Evolutionary conservation across 2,797 vertebrate genomes (phyloP).

Genomic region (Malurus leucopterus): DNA sequence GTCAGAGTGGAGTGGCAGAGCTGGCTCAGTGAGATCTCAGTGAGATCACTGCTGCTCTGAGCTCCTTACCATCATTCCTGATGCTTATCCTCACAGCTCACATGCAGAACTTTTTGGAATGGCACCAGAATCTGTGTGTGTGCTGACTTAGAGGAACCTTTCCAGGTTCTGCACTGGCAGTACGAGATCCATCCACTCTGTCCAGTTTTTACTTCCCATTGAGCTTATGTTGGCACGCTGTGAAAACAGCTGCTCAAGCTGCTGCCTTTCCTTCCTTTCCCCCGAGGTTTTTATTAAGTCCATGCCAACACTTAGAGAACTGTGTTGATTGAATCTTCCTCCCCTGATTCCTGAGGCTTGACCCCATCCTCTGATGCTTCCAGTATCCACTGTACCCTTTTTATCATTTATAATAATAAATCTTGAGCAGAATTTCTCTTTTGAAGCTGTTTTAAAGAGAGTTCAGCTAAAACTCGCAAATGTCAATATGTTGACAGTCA

Average conservation of each 20-base stretch:
- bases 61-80: background rate
- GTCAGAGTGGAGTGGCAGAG: background rate
- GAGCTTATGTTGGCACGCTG: background rate
- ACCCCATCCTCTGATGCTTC: background rate
- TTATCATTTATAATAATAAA: background rate
- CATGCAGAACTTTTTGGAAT: background rate
- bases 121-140: background rate
- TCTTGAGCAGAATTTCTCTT: background rate
- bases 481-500: background rate
- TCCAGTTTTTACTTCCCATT: background rate
- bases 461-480: background rate
- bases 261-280: background rate
- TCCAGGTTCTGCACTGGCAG: background rate
- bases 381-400: background rate
- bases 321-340: background rate
- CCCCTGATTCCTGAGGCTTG: background rate
- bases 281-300: background rate
- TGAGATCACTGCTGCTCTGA: background rate
- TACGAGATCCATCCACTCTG: rapidly evolving
- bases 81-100: background rate
- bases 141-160: background rate
- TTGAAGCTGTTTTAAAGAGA: background rate
- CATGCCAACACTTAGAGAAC: background rate
- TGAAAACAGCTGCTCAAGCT: background rate
- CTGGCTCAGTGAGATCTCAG: background rate